Percentiles rank a stretch among this genome's conserved stretches.
Conservation (phyloP, 2,888 invertebrate genomes). For the Noctua janthe region DNA sequence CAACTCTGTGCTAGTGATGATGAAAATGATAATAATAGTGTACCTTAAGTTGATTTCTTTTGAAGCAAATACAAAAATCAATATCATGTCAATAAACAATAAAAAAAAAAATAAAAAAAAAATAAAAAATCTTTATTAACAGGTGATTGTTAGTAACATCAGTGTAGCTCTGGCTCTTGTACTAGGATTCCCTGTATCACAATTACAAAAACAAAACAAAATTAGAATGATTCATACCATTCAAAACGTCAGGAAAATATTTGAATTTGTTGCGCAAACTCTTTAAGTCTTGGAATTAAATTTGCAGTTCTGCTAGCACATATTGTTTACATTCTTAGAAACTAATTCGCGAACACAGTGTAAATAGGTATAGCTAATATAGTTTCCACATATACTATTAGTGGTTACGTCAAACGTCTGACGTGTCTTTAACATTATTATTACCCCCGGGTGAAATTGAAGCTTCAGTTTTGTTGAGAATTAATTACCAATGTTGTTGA, state of each 20-base stretch:
- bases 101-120: too few relatives aligned
- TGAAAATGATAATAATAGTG: not conserved
- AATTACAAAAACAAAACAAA: not conserved
- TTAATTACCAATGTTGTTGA: constrained; percentile 65
- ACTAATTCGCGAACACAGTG: not conserved
- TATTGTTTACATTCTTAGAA: not conserved
- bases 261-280: not conserved
- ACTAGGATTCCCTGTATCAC: too few relatives aligned
- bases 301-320: not conserved
- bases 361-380: not conserved
- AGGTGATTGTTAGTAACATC: too few relatives aligned
- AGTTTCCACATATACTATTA: not conserved
- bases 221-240: not conserved
- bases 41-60: not conserved
- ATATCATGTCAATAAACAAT: not conserved
- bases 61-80: not conserved
- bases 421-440: constrained; percentile 68
- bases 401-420: constrained; percentile 21
- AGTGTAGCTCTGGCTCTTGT: too few relatives aligned
- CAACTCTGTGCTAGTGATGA: not conserved
- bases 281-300: not conserved
- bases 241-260: not conserved
- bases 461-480: constrained; percentile 59
- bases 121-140: too few relatives aligned
- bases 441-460: constrained; percentile 49